Base-by-base conservation (phyloP, 2,888 invertebrate species). In the Trissolcus japonicus region DNA sequence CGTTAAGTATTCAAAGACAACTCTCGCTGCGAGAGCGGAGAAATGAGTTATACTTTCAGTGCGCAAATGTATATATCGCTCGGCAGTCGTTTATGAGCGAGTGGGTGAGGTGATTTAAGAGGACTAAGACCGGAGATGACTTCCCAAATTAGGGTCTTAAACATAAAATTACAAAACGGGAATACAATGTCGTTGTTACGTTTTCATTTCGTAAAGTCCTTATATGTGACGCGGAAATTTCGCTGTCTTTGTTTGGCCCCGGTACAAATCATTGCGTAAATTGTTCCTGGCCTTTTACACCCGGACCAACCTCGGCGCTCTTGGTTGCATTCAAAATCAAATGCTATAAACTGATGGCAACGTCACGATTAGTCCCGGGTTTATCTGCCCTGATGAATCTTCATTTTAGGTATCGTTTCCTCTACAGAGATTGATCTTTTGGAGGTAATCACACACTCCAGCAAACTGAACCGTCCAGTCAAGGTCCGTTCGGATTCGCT, bases 381-480 rank as follows among this genome's bases (percentile, higher is more conserved):
- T 68, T 75, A 75, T 75, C 75, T 75, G 53, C 68, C 29, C 63
- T 69, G 75, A 75, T 75, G 76, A 76, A 69, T 76, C 76, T 76
- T 75, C 63, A 63, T 75, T 75, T 75, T 75, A 63, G 63, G 68
- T 75, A 75, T 75, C 63, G 68, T 59, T 76, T 76, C 69, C 76
- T 76, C 69, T 61, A 61, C 53, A 66, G 66, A 76, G 76, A 76
- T 76, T 71, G 71, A 76, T 76, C 76, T 76, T 76, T 66, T 76
- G 71, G 76, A 66, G 66, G 65, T 71, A 76, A 76, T 76, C 76
- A 66, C 71, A 66, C 71, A 76, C 76, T 76, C 56, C 66, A 62
- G 71, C 69, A 76, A 76, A 76, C 69, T 16, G 60, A 76, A 65
- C 69, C 76, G 65, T 76, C 69, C 69, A 76, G 76, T 76, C 76